Conservation (phyloP, 2,797 vertebrate genomes). For the Denticeps clupeoides region DNA sequence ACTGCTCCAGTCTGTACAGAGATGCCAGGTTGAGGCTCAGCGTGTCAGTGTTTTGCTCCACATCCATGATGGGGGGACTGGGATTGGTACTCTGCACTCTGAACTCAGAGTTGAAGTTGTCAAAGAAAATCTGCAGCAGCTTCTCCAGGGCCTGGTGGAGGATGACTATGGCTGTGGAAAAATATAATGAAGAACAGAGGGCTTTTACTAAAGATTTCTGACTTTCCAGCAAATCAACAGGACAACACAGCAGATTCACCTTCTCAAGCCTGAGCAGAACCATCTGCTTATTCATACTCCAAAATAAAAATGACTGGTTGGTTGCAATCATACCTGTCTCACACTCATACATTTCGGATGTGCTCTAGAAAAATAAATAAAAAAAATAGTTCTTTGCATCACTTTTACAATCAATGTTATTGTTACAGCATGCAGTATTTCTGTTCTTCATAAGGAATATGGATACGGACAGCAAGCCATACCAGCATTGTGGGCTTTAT, state of each 20-base stretch:
- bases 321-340: constrained; percentile 46
- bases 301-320: too few relatives aligned
- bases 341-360: constrained; percentile 33
- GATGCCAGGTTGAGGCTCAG: constrained; percentile 46
- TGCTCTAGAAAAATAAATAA: constrained; percentile 32
- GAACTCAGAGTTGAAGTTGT: constrained; percentile 56
- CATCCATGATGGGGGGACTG: constrained; percentile 8
- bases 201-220: too few relatives aligned
- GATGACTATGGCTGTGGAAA: constrained; percentile 33
- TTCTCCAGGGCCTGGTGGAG: constrained; percentile 44
- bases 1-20: constrained; percentile 41
- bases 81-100: constrained; percentile 8
- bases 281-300: too few relatives aligned
- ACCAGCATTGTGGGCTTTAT: constrained; percentile 38
- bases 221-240: too few relatives aligned
- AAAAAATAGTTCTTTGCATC: neutral
- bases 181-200: too few relatives aligned
- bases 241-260: too few relatives aligned
- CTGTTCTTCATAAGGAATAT: neutral
- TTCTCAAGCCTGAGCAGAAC: too few relatives aligned
- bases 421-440: neutral
- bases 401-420: neutral
- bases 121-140: constrained; percentile 51
- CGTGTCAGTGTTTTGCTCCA: constrained; percentile 33
- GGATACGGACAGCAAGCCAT: neutral